phyloP scores from a whole-genome alignment of 2,888 invertebrate genomes.

The Cephalotes varians region DNA sequence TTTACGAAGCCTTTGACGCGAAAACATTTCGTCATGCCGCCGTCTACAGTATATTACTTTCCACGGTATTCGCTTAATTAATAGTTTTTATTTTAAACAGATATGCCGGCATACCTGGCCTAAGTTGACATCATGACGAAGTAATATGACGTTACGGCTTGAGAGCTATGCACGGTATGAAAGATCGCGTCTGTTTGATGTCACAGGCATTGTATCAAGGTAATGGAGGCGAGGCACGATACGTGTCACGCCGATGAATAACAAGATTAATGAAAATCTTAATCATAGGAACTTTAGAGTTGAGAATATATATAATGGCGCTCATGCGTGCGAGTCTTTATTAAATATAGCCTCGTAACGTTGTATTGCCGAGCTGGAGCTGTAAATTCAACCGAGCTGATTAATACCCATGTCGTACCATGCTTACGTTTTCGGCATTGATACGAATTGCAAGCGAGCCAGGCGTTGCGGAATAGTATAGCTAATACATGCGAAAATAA shows the following conservation, averaged over 20 bases:
- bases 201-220: constrained; percentile 48
- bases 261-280: constrained; percentile 60
- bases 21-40: not conserved
- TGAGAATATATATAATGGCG: constrained; percentile 27
- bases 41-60: not conserved
- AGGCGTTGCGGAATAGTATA: not conserved
- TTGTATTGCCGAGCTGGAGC: constrained; percentile 27
- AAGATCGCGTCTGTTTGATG: constrained; percentile 54
- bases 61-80: constrained; percentile 32
- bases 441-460: constrained; percentile 25
- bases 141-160: constrained; percentile 43
- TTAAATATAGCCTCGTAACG: constrained; percentile 40
- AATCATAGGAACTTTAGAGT: constrained; percentile 51
- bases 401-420: not conserved
- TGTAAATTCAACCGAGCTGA: constrained; percentile 29
- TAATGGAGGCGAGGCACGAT: constrained; percentile 50
- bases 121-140: constrained; percentile 36
- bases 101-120: constrained; percentile 8
- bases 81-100: constrained; percentile 38
- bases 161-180: constrained; percentile 43
- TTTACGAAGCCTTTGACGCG: not conserved
- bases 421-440: constrained; percentile 24
- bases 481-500: constrained; percentile 18
- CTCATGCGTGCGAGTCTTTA: constrained; percentile 41
- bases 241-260: constrained; percentile 50